Percentiles rank a stretch among this genome's conserved stretches.
phyloP scores from a whole-genome alignment of 92 coral and sea anemone species.

The Galaxea fascicularis region DNA sequence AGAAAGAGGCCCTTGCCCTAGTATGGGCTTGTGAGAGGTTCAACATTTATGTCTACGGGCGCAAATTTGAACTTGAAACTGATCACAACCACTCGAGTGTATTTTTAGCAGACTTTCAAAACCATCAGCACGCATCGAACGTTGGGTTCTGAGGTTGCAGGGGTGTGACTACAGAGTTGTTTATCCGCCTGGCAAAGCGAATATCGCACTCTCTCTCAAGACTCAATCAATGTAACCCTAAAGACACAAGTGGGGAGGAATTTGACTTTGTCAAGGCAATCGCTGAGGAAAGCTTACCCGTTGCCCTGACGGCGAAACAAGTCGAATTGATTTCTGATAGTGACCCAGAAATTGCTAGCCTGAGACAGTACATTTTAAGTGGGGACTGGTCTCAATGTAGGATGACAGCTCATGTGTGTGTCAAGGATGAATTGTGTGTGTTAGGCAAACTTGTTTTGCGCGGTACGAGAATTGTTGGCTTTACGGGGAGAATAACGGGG shows the following conservation, averaged over 20 bases:
- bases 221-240: constrained; percentile 30
- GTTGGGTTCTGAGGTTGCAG: constrained; percentile 50
- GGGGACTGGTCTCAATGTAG: constrained; percentile 60
- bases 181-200: constrained; percentile 31
- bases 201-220: constrained; percentile 46
- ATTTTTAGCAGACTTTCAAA: constrained; percentile 43
- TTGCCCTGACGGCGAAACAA: constrained; percentile 37
- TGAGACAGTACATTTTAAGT: constrained; percentile 39
- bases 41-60: constrained; percentile 63
- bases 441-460: constrained; percentile 42
- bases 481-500: too few species aligned
- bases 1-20: constrained; percentile 64
- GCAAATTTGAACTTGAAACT: constrained; percentile 62
- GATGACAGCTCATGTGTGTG: constrained; percentile 29
- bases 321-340: constrained; percentile 33
- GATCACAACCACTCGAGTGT: constrained; percentile 62
- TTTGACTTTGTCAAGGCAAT: constrained; percentile 29
- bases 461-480: too few species aligned
- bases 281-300: constrained; percentile 35
- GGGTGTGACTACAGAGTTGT: constrained; percentile 32
- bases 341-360: not conserved
- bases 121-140: constrained; percentile 34
- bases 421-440: constrained; percentile 46
- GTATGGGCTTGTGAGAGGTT: constrained; percentile 65
- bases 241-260: constrained; percentile 55